Evolutionary conservation across 2,113 vertebrate species (phyloP).

Genomic region (Hassar affinis): DNA sequence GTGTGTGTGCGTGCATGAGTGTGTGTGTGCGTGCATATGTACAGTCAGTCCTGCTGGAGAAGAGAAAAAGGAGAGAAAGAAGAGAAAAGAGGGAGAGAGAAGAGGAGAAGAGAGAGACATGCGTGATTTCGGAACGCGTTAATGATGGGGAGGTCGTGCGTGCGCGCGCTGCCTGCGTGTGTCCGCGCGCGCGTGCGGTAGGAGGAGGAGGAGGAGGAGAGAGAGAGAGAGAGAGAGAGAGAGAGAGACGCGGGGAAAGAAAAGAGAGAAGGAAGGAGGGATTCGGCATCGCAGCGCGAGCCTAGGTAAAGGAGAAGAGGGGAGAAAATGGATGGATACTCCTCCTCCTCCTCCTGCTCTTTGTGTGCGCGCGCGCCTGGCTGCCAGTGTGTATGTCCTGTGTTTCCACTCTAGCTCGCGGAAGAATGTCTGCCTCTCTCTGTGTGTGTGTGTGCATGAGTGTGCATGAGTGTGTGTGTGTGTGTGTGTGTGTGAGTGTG

Average conservation of each 20-base stretch:
- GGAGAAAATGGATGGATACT: conserved; percentile 23
- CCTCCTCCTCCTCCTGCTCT: conserved; percentile 11
- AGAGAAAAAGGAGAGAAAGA: neutral
- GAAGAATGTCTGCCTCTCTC: conserved; percentile 14
- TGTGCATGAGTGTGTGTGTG: neutral
- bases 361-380: conserved; percentile 27
- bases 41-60: conserved; percentile 12
- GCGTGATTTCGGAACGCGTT: neutral
- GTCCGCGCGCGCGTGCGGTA: conserved; percentile 32
- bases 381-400: conserved; percentile 17
- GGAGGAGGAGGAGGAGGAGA: conserved; percentile 20
- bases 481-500: conserved; percentile 10
- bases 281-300: conserved; percentile 21
- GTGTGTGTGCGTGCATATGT: neutral
- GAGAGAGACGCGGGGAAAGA: conserved; percentile 28
- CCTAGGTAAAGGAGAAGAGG: conserved; percentile 27
- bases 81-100: neutral
- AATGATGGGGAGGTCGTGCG: conserved; percentile 18
- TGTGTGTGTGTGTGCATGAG: neutral
- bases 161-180: conserved; percentile 22
- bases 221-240: conserved; percentile 27
- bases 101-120: neutral
- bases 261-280: conserved; percentile 33
- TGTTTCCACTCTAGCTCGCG: conserved; percentile 18
- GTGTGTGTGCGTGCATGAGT: neutral